Evolutionary conservation across 2,888 invertebrate genomes (phyloP), one percentile per base, ranked within the genome.

Genomic region (Cremastinae sp.): DNA sequence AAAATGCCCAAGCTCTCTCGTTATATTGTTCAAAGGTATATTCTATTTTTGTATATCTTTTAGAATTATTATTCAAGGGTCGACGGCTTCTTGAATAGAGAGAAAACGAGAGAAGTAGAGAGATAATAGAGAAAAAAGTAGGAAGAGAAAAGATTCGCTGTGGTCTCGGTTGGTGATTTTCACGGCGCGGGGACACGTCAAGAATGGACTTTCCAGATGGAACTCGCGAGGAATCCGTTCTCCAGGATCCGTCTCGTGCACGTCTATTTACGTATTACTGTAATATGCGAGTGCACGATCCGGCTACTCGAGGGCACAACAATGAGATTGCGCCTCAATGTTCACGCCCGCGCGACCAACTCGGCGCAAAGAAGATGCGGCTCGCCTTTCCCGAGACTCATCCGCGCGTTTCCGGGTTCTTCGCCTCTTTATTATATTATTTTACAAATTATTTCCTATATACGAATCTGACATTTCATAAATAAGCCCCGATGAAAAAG

Each of bases 51-150:
- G n/a, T n/a, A n/a, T n/a, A n/a, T 66, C 53, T 54, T 38, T 28
- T 10, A 10, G 20, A 38, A 49, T 8, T 43, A 16, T 14, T 22
- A 22, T 58, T 53, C 74, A 53, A 72, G 79, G 59, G 77, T 68
- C 76, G 64, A 62, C 74, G 75, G 53, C 53, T 66, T 62, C 49
- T 72, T 76, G 78, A 79, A 72, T 71, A 47, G 58, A 56, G 72
- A 74, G 71, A 66, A 45, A 22, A 43, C 51, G 49, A 43, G 36
- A 51, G 41, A 36, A 34, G n/a, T 36, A 41, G 18, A 65, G 18
- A 51, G 64, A 38, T 56, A 68, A 78, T 71, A 65, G 66, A 74
- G 71, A 53, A 70, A 75, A 43, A 61, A 69, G 36, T 34, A 59
- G 51, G 58, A 58, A 64, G n/a, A 58, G 65, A 51, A 58, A 72